These are phyloP conservation scores for Dichetophora obliterata DNA, from an alignment of 2,888 invertebrate genomes.

Conservation along the genomic window DNA sequence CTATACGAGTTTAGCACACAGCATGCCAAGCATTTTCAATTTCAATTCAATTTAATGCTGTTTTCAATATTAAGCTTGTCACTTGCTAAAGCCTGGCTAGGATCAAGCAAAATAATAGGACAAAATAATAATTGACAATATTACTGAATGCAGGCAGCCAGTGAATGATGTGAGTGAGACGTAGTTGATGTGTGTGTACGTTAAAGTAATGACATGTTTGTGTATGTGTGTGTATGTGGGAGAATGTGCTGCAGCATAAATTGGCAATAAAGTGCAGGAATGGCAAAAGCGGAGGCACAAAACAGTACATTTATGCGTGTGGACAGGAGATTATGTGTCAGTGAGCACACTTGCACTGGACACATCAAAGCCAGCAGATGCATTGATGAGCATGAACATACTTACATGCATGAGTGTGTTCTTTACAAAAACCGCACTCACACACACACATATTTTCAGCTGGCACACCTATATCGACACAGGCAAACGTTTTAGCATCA, in stretches of 20 bases:
- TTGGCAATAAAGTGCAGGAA: slow-evolving; percentile 29
- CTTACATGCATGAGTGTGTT: not conserved
- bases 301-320: not conserved
- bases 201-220: not conserved
- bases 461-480: too few relatives aligned
- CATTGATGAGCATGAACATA: not conserved
- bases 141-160: not conserved
- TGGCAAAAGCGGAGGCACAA: slow-evolving; percentile 8
- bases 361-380: not conserved
- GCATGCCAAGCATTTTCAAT: slow-evolving; percentile 1
- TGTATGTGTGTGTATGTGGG: not conserved
- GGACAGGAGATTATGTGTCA: slow-evolving; percentile 4
- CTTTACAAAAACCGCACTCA: not conserved
- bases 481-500: too few relatives aligned
- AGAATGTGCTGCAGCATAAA: slow-evolving; percentile 10
- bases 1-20: not conserved
- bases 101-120: slow-evolving; percentile 17
- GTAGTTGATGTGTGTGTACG: not conserved
- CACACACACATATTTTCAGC: too few relatives aligned
- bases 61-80: slow-evolving; percentile 5
- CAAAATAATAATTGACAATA: slow-evolving; percentile 28
- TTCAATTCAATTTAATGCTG: slow-evolving; percentile 5
- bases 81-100: not conserved
- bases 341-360: slow-evolving; percentile 4
- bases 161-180: not conserved